phyloP scores from a whole-genome alignment of 2,888 invertebrate genomes.

The Acleris cristana region DNA sequence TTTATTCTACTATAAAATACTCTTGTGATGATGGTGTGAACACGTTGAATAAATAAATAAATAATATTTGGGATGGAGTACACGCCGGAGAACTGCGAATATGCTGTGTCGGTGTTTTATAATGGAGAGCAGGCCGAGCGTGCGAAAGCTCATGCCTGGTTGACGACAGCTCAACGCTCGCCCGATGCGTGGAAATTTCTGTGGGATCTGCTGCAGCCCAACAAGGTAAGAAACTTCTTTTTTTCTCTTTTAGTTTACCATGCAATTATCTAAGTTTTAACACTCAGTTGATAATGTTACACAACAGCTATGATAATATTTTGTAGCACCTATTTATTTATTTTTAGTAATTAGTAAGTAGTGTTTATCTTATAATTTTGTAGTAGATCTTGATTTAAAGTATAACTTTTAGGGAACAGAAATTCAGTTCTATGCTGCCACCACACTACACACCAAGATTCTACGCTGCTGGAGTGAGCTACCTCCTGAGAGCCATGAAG shows the following conservation, averaged over 20 bases:
- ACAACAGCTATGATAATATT: slow-evolving; percentile 13
- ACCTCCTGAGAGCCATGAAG: slow-evolving; percentile 90
- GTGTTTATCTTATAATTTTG: slow-evolving; percentile 36
- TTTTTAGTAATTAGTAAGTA: slow-evolving; percentile 19
- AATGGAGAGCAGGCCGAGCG: slow-evolving; percentile 85
- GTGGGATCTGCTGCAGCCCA: slow-evolving; percentile 93
- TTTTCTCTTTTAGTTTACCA: not conserved
- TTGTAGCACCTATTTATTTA: slow-evolving; percentile 22
- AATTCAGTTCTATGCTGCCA: slow-evolving; percentile 97
- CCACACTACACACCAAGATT: slow-evolving; percentile 94
- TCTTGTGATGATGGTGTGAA: slow-evolving; percentile 23
- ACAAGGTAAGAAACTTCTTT: slow-evolving; percentile 84
- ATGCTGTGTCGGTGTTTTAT: slow-evolving; percentile 88
- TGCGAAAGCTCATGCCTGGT: slow-evolving; percentile 92
- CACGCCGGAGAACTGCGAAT: slow-evolving; percentile 86
- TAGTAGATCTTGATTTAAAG: slow-evolving; percentile 34
- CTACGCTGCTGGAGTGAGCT: slow-evolving; percentile 94
- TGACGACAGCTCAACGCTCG: slow-evolving; percentile 92
- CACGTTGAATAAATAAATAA: slow-evolving; percentile 13
- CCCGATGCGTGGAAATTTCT: slow-evolving; percentile 96
- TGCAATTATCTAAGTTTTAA: not conserved
- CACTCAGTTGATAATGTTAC: too few relatives aligned
- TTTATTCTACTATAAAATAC: slow-evolving; percentile 25
- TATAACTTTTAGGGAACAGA: slow-evolving; percentile 88
- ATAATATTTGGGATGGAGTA: slow-evolving; percentile 79